These are phyloP conservation scores for Sebastes diaconus DNA, from an alignment of 2,797 vertebrate species.

Conservation along the genomic window DNA sequence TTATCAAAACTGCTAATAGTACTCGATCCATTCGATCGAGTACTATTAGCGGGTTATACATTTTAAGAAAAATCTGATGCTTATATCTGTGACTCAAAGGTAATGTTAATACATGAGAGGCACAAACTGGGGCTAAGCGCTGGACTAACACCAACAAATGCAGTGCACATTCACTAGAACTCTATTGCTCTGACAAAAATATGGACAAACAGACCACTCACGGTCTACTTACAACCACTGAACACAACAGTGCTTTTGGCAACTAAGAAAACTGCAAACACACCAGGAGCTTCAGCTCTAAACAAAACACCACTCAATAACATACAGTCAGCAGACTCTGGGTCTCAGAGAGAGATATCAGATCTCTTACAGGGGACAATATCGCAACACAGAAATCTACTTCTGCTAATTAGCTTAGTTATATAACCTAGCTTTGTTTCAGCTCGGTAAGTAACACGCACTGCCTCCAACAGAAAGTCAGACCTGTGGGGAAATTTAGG, in stretches of 20 bases:
- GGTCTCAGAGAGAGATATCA: conserved; percentile 4
- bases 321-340: conserved; percentile 33
- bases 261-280: too few relatives aligned
- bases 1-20: neutral
- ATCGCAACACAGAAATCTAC: neutral
- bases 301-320: conserved; percentile 27
- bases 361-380: conserved; percentile 11
- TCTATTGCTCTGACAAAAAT: neutral
- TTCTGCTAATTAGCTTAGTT: conserved; percentile 7
- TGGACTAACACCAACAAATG: neutral
- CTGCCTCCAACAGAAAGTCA: conserved; percentile 16
- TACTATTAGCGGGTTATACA: too few relatives aligned
- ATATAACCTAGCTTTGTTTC: conserved; percentile 10
- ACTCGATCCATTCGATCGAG: neutral
- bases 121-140: neutral
- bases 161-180: neutral
- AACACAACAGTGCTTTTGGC: neutral
- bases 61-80: neutral
- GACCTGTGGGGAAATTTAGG: conserved; percentile 1
- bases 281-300: neutral
- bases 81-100: too few relatives aligned
- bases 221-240: neutral
- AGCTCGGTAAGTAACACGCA: neutral
- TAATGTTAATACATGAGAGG: neutral
- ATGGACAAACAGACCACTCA: neutral